These are phyloP conservation scores for Drosophila kokeensis DNA, from an alignment of 2,888 invertebrate species.

Conservation along the genomic window DNA sequence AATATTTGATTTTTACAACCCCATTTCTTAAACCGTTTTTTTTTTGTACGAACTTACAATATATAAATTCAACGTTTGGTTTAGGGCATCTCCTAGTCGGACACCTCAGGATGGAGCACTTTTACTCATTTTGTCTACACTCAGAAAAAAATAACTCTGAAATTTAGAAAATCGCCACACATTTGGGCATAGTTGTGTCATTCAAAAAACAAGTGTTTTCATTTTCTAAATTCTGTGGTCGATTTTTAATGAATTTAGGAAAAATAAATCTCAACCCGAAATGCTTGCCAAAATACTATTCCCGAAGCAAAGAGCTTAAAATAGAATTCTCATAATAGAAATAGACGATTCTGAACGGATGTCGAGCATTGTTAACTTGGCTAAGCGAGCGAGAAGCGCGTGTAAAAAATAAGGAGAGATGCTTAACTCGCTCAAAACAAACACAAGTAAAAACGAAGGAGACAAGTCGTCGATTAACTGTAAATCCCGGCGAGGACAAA, in stretches of 20 bases:
- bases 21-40: background rate
- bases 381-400: background rate
- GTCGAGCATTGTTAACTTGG: background rate
- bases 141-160: background rate
- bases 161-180: background rate
- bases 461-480: constrained; percentile 1
- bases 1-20: background rate
- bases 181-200: background rate
- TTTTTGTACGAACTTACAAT: background rate
- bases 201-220: background rate
- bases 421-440: background rate
- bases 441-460: background rate
- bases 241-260: background rate
- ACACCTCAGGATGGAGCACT: background rate
- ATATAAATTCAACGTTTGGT: background rate
- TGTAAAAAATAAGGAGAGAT: background rate
- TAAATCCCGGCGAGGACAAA: constrained; percentile 38
- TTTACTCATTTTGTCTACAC: background rate
- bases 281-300: background rate
- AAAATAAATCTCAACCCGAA: background rate
- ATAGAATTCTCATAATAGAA: background rate
- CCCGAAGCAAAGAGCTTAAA: background rate
- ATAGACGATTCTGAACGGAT: background rate
- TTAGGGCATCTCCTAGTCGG: background rate
- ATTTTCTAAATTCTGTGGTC: background rate